Conservation (phyloP, 2,888 invertebrate genomes). For the Pelosia muscerda region DNA sequence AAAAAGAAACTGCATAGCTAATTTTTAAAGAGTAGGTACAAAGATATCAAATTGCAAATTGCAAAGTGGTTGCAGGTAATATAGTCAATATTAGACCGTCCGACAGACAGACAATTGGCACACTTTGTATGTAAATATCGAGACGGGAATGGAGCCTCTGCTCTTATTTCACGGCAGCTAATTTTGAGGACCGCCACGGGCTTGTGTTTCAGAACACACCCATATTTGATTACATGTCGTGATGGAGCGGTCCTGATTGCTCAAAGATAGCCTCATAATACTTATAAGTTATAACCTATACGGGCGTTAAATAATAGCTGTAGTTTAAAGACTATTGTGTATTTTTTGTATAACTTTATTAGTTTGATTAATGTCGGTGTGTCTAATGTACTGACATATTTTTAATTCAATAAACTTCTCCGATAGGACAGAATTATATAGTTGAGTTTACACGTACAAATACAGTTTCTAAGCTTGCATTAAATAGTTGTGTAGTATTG, state of each 20-base stretch:
- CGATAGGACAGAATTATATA: not conserved
- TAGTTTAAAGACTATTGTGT: not conserved
- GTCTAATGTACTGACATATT: not conserved
- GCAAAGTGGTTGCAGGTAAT: not conserved
- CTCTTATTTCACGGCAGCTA: conserved; percentile 61
- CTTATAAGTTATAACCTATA: not conserved
- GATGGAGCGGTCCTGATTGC: conserved; percentile 19
- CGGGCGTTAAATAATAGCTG: not conserved
- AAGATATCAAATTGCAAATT: not conserved
- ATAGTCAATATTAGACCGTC: not conserved
- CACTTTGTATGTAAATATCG: conserved; percentile 11
- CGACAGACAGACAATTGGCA: conserved; percentile 10
- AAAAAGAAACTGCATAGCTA: no score
- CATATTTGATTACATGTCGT: conserved; percentile 45
- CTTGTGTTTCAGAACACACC: conserved; percentile 44
- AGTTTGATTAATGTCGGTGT: not conserved
- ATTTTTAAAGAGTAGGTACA: not conserved
- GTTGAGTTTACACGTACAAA: no score
- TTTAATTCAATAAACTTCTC: not conserved
- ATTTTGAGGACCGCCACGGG: conserved; percentile 64
- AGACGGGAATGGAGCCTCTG: conserved; percentile 30
- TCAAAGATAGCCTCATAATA: not conserved
- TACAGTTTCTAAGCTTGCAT: no score
- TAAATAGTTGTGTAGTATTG: no score
- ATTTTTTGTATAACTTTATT: not conserved